These are phyloP conservation scores for Medauroidea extradentata DNA, from an alignment of 1,140 invertebrate species.

Conservation along the genomic window DNA sequence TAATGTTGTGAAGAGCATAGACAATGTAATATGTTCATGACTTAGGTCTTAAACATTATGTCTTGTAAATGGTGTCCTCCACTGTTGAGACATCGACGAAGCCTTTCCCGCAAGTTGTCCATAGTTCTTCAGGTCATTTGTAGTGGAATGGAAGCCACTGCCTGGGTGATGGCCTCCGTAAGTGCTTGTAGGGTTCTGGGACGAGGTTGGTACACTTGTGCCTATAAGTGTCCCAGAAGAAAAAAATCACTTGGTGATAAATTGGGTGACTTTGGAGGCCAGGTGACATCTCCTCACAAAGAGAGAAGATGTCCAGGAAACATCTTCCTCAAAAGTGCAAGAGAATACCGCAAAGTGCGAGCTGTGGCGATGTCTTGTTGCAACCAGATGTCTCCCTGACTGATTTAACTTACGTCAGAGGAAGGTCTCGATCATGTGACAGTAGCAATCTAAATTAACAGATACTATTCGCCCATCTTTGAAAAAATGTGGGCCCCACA, in stretches of 20 bases:
- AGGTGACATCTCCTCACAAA: constrained; percentile 4
- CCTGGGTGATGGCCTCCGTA: constrained; percentile 8
- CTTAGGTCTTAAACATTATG: constrained; percentile 2
- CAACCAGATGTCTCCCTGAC: constrained; percentile 8
- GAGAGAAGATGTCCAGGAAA: constrained; percentile 1
- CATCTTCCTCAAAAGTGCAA: constrained; percentile 1
- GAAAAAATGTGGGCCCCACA: constrained; percentile 8
- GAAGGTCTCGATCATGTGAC: constrained; percentile 20
- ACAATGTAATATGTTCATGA: not conserved
- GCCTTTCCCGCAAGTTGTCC: constrained; percentile 9
- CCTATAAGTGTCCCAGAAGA: not conserved
- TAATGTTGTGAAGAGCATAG: constrained; percentile 6
- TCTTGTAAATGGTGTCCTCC: constrained; percentile 1
- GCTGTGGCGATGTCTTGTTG: constrained; percentile 9
- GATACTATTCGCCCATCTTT: constrained; percentile 13
- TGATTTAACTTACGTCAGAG: constrained; percentile 14
- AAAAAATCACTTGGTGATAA: constrained; percentile 4
- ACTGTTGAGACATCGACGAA: constrained; percentile 6
- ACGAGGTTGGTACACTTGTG: constrained; percentile 3
- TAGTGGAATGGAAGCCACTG: constrained; percentile 2
- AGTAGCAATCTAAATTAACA: constrained; percentile 22
- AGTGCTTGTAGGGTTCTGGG: not conserved
- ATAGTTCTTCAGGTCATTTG: constrained; percentile 9
- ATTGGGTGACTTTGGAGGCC: not conserved
- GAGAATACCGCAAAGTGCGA: not conserved